Conservation (phyloP, 1,140 invertebrate species). For the Philopotamus ludificatus region DNA sequence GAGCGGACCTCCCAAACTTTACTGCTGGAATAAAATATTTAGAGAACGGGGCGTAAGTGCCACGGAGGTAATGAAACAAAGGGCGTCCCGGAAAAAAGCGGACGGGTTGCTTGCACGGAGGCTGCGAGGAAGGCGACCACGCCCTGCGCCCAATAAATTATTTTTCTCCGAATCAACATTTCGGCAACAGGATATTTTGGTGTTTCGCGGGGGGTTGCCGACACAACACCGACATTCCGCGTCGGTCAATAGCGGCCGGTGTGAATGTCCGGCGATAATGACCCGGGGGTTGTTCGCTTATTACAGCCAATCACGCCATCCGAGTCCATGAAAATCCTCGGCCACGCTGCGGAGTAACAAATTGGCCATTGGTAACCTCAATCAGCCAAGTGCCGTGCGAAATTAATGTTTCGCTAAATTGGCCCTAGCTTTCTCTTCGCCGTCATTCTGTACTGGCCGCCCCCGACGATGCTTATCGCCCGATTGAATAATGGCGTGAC, state of each 20-base stretch:
- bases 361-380: not conserved
- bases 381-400: not conserved
- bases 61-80: no score
- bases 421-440: not conserved
- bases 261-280: not conserved
- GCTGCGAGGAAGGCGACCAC: no score
- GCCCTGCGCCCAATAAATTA: no score
- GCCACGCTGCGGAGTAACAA: not conserved
- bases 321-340: not conserved
- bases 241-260: not conserved
- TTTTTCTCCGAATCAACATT: no score
- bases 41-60: no score
- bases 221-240: not conserved
- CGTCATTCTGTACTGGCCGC: not conserved
- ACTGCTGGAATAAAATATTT: no score
- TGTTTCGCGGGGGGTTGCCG: no score
- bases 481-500: not conserved
- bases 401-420: not conserved
- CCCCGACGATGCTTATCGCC: not conserved
- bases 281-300: not conserved
- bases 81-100: no score
- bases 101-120: no score
- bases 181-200: no score
- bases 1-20: no score
- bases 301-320: not conserved